Base-by-base conservation (phyloP, 2,797 vertebrate species). In the Psittacula derbiana region DNA sequence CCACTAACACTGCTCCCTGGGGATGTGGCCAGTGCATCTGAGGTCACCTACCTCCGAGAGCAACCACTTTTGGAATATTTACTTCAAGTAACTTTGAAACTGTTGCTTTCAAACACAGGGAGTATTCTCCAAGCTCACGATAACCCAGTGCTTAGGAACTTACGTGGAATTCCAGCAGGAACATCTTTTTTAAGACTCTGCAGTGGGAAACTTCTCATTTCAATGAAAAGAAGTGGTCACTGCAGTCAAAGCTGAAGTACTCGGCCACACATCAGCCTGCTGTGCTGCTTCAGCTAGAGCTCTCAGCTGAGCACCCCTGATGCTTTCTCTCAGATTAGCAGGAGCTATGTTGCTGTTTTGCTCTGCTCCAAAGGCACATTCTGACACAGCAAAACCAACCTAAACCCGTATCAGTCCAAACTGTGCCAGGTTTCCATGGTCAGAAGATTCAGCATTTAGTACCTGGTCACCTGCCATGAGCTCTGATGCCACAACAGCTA, bases 311-410 rank as follows among this genome's bases (percentile, higher is more conserved):
- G 8, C 10, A 65, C 1, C 55, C 55, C 44, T 27, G 36, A 47
- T 46, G 18, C 55, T 6, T 16, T 40, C 53, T 50, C 52, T 52
- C 9, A 12, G 7, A 18, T 30, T 13, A 31, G 13, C 49, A 46
- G 20, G 15, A 70, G 2, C 1, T 2, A 40, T 2, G 0, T 14
- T 25, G 36, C 33, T 12, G 49, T 70, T 80, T 20, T 30, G 30
- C 17, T 67, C 65, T 33, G 23, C 18, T 44, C 75, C 44, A 80
- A 44, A 78, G 24, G 52, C n/a, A 14, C 44, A 53, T 38, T 71
- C 55, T 43, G 27, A 64, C 44, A 71, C 2, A 60, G 28, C 2
- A 79, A 66, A 83, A 80, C 2, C 23, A 67, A 33, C 6, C 21
- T 12, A 58, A 31, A 52, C 33, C 9, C 40, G 3, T 4, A 41